Percentiles rank a stretch among this genome's conserved stretches.
These are phyloP conservation scores for Cheilosia variabilis DNA, from an alignment of 2,888 invertebrate species.

Conservation along the genomic window DNA sequence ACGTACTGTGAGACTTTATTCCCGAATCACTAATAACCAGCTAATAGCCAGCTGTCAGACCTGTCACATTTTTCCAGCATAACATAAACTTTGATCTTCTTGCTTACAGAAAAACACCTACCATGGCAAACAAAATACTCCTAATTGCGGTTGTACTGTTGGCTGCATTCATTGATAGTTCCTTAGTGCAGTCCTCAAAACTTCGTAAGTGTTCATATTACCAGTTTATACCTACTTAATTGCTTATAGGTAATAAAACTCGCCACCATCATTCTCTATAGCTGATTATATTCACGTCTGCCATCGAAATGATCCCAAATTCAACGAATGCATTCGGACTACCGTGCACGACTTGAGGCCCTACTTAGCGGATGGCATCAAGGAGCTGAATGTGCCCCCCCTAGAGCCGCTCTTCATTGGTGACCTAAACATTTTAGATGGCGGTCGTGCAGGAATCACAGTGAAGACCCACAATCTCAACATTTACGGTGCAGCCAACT, in stretches of 20 bases:
- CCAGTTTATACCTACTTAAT: no score
- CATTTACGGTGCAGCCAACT: conserved; percentile 87
- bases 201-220: conserved; percentile 50
- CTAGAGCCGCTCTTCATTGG: conserved; percentile 89
- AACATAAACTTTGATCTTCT: not conserved
- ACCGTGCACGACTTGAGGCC: conserved; percentile 87
- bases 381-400: conserved; percentile 87
- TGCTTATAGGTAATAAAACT: not conserved
- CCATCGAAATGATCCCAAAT: conserved; percentile 86
- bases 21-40: no score
- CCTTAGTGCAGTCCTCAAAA: conserved; percentile 19
- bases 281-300: conserved; percentile 89
- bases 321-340: conserved; percentile 86
- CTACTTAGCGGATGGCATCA: conserved; percentile 87
- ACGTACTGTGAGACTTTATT: no score
- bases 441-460: conserved; percentile 81
- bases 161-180: conserved; percentile 1
- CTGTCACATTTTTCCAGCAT: no score
- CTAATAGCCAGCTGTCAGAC: no score
- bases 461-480: conserved; percentile 85
- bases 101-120: conserved; percentile 38
- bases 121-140: conserved; percentile 25
- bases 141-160: conserved; percentile 11
- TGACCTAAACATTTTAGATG: conserved; percentile 87
- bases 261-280: conserved; percentile 80